Conservation (phyloP, 2,113 vertebrate species). For the Vimba vimba region DNA sequence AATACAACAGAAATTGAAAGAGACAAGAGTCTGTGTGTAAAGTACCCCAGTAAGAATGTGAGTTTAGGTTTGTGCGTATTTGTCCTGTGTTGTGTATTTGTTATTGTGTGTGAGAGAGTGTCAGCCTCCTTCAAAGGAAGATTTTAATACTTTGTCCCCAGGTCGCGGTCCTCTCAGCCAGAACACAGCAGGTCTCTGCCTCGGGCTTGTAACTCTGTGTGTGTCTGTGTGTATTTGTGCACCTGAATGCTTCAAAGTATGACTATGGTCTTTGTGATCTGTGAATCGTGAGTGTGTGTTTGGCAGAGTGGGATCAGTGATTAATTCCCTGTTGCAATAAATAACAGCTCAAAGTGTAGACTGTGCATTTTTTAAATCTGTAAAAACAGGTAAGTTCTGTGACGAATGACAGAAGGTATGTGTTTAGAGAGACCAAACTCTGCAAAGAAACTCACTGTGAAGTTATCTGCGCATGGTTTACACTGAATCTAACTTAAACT, state of each 20-base stretch:
- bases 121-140: slow-evolving; percentile 45
- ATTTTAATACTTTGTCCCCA: slow-evolving; percentile 65
- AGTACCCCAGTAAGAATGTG: neutral
- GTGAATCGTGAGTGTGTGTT: slow-evolving; percentile 10
- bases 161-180: slow-evolving; percentile 59
- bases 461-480: neutral
- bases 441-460: neutral
- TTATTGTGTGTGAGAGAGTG: slow-evolving; percentile 7
- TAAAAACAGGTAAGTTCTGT: slow-evolving; percentile 29
- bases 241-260: slow-evolving; percentile 16
- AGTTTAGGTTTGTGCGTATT: slow-evolving; percentile 14
- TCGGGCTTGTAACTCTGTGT: slow-evolving; percentile 58
- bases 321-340: slow-evolving; percentile 73
- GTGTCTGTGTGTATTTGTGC: slow-evolving; percentile 49
- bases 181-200: slow-evolving; percentile 53
- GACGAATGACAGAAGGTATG: neutral
- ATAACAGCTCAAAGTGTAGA: slow-evolving; percentile 68
- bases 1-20: slow-evolving; percentile 1
- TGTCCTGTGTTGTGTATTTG: slow-evolving; percentile 32
- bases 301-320: slow-evolving; percentile 68
- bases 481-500: slow-evolving; percentile 4
- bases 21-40: slow-evolving; percentile 5
- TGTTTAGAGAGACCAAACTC: neutral
- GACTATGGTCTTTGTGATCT: neutral
- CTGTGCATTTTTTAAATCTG: slow-evolving; percentile 63